Evolutionary conservation across 1,140 invertebrate genomes (phyloP), one percentile per base, ranked within the genome.

Genomic region (Euura saliciscinereae): DNA sequence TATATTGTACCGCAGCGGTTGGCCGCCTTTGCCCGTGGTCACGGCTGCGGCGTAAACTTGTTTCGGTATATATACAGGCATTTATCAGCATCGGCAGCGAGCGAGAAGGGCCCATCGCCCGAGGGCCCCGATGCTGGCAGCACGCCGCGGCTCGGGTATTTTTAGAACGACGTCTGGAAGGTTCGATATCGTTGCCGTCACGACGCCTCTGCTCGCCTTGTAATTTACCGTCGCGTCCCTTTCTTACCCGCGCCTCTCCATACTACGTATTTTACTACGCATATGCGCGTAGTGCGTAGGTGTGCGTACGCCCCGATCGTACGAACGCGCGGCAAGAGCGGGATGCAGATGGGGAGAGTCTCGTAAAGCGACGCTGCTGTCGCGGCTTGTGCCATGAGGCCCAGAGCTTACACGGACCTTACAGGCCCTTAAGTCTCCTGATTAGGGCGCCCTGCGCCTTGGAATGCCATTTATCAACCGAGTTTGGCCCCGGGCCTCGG

Each of bases 391-490:
- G 51, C 51, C 6, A n/a, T 59, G 51, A 59, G 51, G 51, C 51
- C 51, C 51, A 59, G 51, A 59, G 51, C 51, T 59, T 59, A 59
- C 51, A 59, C 51, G 51, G 51, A 59, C 51, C 51, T 59, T 59
- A 67, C 66, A 44, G 66, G 66, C 66, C 66, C 66, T 67, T 67
- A 67, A 44, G 28, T 44, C 66, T 28, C 13, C 66, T 67, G 66
- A 67, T 67, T 67, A 67, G 66, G 43, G 43, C 66, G 66, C 66
- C 28, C 11, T 67, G 43, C 28, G 10, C 28, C 28, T 7, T 67
- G 28, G 66, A 67, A 67, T 67, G 66, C 66, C 66, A 67, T 67
- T 67, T 67, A 67, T 67, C 66, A 67, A 59, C 66, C 28, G 43
- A 8, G 8, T 44, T 67, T 28, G 8, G 8, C 28, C 28, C 66